Evolutionary conservation across 2,113 vertebrate genomes (phyloP).

Genomic region (Bubo scandiacus): DNA sequence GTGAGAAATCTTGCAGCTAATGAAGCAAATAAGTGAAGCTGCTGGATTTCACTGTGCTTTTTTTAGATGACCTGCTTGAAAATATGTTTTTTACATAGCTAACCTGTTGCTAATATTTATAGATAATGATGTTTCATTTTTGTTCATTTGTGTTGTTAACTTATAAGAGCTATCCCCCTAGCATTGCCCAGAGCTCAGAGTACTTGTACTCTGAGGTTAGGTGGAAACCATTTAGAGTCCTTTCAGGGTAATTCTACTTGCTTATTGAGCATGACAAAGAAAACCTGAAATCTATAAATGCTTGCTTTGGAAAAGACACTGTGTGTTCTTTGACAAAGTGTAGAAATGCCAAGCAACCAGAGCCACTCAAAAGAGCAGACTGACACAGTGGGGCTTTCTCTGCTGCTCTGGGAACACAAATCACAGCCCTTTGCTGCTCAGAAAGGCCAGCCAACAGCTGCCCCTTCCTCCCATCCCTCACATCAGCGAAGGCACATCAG

Average conservation of each 20-base stretch:
- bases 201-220: conserved; percentile 41
- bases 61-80: background rate
- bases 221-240: conserved; percentile 48
- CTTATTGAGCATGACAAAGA: background rate
- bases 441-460: background rate
- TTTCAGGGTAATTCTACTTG: conserved; percentile 45
- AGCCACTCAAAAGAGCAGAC: background rate
- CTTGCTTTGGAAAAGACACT: background rate
- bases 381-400: background rate
- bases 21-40: background rate
- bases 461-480: background rate
- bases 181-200: background rate
- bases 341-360: background rate
- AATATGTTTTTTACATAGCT: background rate
- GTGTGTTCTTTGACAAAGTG: background rate
- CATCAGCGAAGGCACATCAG: background rate
- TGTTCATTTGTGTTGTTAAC: background rate
- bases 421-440: background rate
- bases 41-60: background rate
- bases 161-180: background rate
- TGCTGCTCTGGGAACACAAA: background rate
- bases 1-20: background rate
- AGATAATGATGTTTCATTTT: background rate
- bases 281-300: conserved; percentile 8
- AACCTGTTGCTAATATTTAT: background rate